Evolutionary conservation across 2,888 invertebrate genomes (phyloP).

Genomic region (Nasonovia ribisnigri): DNA sequence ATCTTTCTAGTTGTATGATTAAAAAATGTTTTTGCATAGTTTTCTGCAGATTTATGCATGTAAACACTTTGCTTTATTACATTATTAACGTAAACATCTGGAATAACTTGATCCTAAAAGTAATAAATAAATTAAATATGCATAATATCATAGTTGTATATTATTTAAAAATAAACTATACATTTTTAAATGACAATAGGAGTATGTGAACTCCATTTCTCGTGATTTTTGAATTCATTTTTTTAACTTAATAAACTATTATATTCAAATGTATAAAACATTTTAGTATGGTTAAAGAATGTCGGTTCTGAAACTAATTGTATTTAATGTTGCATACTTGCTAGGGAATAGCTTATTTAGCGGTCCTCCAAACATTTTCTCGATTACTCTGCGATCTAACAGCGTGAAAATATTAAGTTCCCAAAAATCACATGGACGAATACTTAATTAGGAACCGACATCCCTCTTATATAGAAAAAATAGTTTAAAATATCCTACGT

Average conservation of each 20-base stretch:
- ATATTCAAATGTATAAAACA: no score
- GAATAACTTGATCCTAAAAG: conserved; percentile 76
- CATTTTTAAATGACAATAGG: not conserved
- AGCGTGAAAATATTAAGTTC: not conserved
- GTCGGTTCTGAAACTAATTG: not conserved
- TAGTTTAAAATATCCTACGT: conserved; percentile 74
- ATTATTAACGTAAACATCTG: conserved; percentile 77
- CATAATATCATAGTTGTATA: not conserved
- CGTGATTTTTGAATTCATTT: not conserved
- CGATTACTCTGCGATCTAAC: not conserved
- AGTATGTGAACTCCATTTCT: no score
- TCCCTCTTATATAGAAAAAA: not conserved
- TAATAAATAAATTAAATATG: not conserved
- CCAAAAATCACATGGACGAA: not conserved
- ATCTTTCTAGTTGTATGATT: conserved; percentile 83
- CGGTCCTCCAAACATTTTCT: not conserved
- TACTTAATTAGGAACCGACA: not conserved
- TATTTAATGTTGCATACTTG: not conserved
- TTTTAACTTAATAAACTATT: no score
- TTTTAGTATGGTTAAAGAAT: not conserved
- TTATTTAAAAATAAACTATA: not conserved
- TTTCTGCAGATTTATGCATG: conserved; percentile 82
- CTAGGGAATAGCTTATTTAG: not conserved
- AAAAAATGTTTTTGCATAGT: conserved; percentile 81
- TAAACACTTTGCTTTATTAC: conserved; percentile 89